Evolutionary conservation across 2,888 invertebrate genomes (phyloP).

Genomic region (Synergus japonicus): DNA sequence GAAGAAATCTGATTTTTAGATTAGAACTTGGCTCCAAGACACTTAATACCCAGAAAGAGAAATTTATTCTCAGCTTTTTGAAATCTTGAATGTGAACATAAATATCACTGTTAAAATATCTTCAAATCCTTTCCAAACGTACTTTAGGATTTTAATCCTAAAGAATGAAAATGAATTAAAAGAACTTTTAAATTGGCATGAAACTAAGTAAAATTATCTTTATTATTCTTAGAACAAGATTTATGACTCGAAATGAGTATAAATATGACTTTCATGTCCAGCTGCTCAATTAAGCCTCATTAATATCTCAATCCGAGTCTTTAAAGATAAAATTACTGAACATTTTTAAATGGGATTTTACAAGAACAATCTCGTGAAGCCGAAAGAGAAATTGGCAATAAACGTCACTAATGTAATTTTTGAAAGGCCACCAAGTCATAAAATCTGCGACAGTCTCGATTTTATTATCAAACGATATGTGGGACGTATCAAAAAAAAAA

Average conservation of each 20-base stretch:
- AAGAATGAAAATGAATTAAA: neutral
- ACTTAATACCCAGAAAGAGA: neutral
- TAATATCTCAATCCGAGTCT: conserved; percentile 5
- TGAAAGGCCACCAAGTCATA: conserved; percentile 16
- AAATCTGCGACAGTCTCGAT: conserved; percentile 26
- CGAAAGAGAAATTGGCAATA: conserved; percentile 14
- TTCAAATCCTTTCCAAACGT: neutral
- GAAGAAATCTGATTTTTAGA: too few species aligned
- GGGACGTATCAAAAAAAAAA: neutral
- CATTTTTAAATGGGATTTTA: conserved; percentile 13
- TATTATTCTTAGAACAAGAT: neutral
- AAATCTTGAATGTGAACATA: neutral
- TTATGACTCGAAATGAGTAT: neutral
- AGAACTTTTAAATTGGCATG: neutral
- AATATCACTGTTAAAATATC: neutral
- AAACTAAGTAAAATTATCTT: neutral
- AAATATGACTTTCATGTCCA: neutral
- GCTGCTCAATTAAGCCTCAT: neutral
- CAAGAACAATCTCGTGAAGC: conserved; percentile 19
- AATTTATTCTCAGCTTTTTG: neutral
- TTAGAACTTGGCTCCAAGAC: too few species aligned
- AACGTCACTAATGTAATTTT: conserved; percentile 28
- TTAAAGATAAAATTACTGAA: neutral
- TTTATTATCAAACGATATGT: conserved; percentile 6
- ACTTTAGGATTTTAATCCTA: neutral